A percentile compares a stretch with the other conserved stretches of the same genome.
These are phyloP conservation scores for Ariopsis seemanni DNA, from an alignment of 2,113 vertebrate genomes.

Conservation along the genomic window DNA sequence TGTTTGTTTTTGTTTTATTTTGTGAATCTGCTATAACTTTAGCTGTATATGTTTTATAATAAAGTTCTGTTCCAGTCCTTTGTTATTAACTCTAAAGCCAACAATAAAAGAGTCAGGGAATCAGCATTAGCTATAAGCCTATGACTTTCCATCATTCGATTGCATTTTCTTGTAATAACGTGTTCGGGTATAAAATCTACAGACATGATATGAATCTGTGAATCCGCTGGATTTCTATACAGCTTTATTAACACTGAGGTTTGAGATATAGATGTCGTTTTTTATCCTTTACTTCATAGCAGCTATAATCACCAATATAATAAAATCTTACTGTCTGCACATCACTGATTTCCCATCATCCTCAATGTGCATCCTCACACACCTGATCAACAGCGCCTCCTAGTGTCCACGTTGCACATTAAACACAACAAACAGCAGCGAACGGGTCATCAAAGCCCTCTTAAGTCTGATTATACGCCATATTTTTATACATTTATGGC, in stretches of 20 bases:
- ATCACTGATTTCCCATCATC: neutral
- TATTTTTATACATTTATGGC: neutral
- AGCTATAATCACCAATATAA: neutral
- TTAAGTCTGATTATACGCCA: neutral
- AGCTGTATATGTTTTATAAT: neutral
- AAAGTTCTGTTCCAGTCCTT: neutral
- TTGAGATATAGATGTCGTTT: neutral
- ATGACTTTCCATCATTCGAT: neutral
- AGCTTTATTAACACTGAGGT: neutral
- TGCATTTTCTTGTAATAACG: neutral
- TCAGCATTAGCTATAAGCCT: neutral
- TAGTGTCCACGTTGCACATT: constrained; percentile 6
- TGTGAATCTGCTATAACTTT: neutral
- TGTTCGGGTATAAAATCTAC: neutral
- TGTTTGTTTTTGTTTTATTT: neutral
- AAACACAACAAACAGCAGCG: neutral
- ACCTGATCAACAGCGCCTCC: constrained; percentile 45
- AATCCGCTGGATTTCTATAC: neutral
- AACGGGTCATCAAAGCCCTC: neutral
- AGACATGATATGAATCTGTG: neutral
- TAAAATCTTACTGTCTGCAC: neutral
- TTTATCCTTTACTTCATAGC: no score
- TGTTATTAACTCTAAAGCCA: neutral
- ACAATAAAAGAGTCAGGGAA: neutral
- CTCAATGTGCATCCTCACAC: neutral